Base-by-base conservation (phyloP, 2,113 vertebrate genomes). In the Stercorarius parasiticus region DNA sequence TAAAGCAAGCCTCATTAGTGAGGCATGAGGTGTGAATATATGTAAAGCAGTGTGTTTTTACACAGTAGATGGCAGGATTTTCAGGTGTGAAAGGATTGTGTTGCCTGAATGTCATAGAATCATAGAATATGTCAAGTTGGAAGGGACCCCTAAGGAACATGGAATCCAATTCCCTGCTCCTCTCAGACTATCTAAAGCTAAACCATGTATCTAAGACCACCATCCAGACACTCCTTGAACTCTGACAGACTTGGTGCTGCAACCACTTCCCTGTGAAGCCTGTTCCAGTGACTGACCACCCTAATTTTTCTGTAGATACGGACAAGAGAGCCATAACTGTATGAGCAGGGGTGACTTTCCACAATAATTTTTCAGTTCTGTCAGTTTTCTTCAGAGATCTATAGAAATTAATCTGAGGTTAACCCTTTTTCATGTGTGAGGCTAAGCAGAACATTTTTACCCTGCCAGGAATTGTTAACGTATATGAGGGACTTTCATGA, bases 201-300 rank as follows among this genome's bases (percentile, higher is more conserved):
- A 82, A 36, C 9, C 10, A 34, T 21, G 5, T 10, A 10, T 45
- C 15, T n/a, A 65, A 73, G 7, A 61, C 13, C 5, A 1, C 70
- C 3, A 1, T n/a, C 25, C 47, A 69, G 38, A 45, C 3, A 29
- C 45, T 64, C 21, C 47, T 83, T 69, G 38, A 77, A 34, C 13
- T 80, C 36, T 67, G 22, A 42, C 16, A 74, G 67, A 8, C 18
- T 74, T 67, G 43, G 13, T 23, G 4, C 30, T 7, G 2, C 58
- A 40, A 70, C 5, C 6, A 26, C 20, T 52, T 66, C 36, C 38
- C 23, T 53, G 13, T 12, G 38, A 2, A 76, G 11, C 20, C 17
- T 83, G 32, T 53, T 86, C 7, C n/a, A 6, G 2, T 43, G 30
- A 43, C 10, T 0, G 1, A 65, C 2, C 6, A 65, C 7, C 3